A percentile compares a stretch with the other conserved stretches of the same genome.
Conservation (phyloP, 1,140 invertebrate species). For the Scaptomyza hsui region DNA sequence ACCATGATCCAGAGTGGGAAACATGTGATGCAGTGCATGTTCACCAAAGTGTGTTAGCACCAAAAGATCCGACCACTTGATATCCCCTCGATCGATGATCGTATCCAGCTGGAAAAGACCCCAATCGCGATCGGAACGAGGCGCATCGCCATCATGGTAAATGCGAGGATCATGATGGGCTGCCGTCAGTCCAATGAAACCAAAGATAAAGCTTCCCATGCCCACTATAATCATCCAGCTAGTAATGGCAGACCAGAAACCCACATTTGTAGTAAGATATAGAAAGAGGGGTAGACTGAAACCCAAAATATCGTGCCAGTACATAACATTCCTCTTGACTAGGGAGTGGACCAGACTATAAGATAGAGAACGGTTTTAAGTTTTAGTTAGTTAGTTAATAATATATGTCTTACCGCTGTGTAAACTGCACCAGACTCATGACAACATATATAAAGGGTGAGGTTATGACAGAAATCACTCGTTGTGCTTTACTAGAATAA, state of each 20-base stretch:
- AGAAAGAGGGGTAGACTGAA: slow-evolving; percentile 85
- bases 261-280: slow-evolving; percentile 75
- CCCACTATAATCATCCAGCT: slow-evolving; percentile 87
- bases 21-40: slow-evolving; percentile 91
- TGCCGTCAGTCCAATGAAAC: slow-evolving; percentile 88
- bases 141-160: slow-evolving; percentile 91
- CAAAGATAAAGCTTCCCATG: slow-evolving; percentile 87
- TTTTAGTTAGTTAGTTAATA: neutral
- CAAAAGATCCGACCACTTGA: slow-evolving; percentile 88
- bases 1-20: slow-evolving; percentile 92
- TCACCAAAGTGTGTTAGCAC: slow-evolving; percentile 90
- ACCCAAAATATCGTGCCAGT: slow-evolving; percentile 84
- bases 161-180: slow-evolving; percentile 93
- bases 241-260: slow-evolving; percentile 64
- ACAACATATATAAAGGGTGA: slow-evolving; percentile 85
- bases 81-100: slow-evolving; percentile 88
- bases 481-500: slow-evolving; percentile 64
- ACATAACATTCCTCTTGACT: slow-evolving; percentile 50
- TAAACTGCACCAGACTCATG: slow-evolving; percentile 80
- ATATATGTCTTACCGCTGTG: slow-evolving; percentile 84
- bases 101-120: slow-evolving; percentile 91
- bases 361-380: neutral
- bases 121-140: slow-evolving; percentile 88
- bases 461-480: slow-evolving; percentile 84
- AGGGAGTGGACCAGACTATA: slow-evolving; percentile 50